Evolutionary conservation across 2,113 vertebrate genomes (phyloP), one percentile per base, ranked within the genome.

Genomic region (Chionis minor): DNA sequence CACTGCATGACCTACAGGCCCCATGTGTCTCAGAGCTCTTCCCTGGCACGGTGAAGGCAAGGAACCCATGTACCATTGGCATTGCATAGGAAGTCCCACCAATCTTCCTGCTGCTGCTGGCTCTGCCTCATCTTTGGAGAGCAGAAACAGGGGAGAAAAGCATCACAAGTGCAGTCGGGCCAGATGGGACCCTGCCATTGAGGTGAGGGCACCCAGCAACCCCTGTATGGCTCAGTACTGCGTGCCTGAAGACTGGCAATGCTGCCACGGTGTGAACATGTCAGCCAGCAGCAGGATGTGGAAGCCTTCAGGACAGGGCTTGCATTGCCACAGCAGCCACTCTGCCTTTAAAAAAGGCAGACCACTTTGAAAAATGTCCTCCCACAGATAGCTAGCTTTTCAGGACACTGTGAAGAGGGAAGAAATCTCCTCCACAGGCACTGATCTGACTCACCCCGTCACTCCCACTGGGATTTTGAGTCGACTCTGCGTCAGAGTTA

Each of bases 171-270:
- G 44, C 28, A 51, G 28, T 47, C 75, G 56, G 52, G n/a, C 10
- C 67, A 69, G 75, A 67, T 10, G 45, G 26, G 17, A 80, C 30
- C 40, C n/a, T 5, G 2, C 8, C 0, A 1, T 6, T 83, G 67
- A 83, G 28, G 21, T 49, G 38, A 77, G 38, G 63, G 54, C 22
- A 35, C 10, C 52, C 63, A 72, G 38, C 0, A 0, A 33, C 24
- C 58, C n/a, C 5, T 3, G 54, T 54, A 35, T 1, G 3, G 47
- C 33, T 58, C 30, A 61, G 80, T 15, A n/a, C 26, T 0, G 0
- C 0, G 0, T 10, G 19, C 16, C 5, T 14, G 52, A 40, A 54
- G 38, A 35, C 19, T 1, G 1, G 24, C 62, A 33, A 7, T 28
- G 75, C 67, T 83, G 67, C 42, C 6, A 2, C 2, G 0, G 38